Percentiles rank a stretch among this genome's conserved stretches.
Conservation (phyloP, 2,113 vertebrate genomes). For the Ciconia stormi region DNA sequence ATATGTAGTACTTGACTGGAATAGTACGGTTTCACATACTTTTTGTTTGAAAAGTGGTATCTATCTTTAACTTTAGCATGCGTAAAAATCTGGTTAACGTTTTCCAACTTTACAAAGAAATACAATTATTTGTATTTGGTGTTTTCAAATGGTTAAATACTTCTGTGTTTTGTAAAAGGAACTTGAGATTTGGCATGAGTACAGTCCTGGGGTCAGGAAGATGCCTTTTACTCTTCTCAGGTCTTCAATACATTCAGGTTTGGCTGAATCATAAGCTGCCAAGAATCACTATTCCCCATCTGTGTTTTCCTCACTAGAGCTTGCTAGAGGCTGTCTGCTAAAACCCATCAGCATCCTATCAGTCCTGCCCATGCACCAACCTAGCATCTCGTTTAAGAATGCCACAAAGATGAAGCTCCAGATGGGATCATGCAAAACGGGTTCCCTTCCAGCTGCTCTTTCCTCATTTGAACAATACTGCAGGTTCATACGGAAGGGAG, state of each 20-base stretch:
- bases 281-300: constrained; percentile 47
- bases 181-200: neutral
- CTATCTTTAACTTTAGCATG: neutral
- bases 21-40: neutral
- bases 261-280: constrained; percentile 12
- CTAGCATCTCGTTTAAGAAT: constrained; percentile 10
- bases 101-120: neutral
- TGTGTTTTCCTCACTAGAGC: constrained; percentile 16
- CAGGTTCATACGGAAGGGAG: neutral
- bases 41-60: neutral
- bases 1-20: neutral
- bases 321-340: constrained; percentile 43
- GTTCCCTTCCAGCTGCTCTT: constrained; percentile 44
- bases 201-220: neutral
- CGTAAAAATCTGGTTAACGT: neutral
- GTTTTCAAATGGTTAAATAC: neutral
- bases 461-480: constrained; percentile 40
- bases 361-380: constrained; percentile 28
- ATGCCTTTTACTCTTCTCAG: neutral
- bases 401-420: constrained; percentile 42
- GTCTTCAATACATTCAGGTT: neutral
- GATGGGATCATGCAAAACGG: constrained; percentile 55
- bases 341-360: constrained; percentile 29
- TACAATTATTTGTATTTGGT: neutral
- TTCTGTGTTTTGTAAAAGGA: neutral